A percentile compares a stretch with the other conserved stretches of the same genome.
Conservation (phyloP, 2,113 vertebrate species). For the Dipodomys spectabilis region DNA sequence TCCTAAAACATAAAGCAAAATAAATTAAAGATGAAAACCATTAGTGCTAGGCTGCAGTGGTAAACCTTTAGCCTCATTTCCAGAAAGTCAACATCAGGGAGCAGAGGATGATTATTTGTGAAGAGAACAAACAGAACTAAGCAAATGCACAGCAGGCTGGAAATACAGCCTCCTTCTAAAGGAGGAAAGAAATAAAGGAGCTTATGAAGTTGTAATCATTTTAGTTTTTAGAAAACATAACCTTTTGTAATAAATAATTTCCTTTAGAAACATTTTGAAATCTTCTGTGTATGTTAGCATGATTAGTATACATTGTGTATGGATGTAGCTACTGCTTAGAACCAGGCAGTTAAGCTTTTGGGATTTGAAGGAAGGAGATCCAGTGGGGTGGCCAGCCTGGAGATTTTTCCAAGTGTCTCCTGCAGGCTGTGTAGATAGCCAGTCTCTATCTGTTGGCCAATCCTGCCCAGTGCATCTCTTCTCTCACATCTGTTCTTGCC, state of each 20-base stretch:
- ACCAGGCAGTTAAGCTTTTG: neutral
- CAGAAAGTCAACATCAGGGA: neutral
- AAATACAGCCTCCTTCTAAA: neutral
- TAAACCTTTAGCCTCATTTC: neutral
- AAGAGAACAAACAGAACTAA: conserved; percentile 7
- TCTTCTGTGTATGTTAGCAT: neutral
- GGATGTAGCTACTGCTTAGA: neutral
- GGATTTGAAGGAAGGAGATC: neutral
- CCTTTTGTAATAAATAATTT: neutral
- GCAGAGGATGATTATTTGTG: neutral
- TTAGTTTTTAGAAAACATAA: neutral
- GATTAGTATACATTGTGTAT: neutral
- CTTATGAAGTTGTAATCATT: neutral
- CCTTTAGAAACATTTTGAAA: neutral
- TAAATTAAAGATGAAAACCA: conserved; percentile 47
- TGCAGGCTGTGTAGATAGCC: neutral
- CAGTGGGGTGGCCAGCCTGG: neutral
- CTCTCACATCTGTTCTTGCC: neutral
- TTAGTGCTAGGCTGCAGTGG: neutral
- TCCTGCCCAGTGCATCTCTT: neutral
- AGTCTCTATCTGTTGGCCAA: neutral
- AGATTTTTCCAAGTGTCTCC: too few species aligned
- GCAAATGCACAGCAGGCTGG: neutral
- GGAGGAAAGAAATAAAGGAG: neutral
- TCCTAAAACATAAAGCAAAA: neutral